Evolutionary conservation across 1,140 invertebrate species (phyloP).

Genomic region (Cepaea nemoralis): DNA sequence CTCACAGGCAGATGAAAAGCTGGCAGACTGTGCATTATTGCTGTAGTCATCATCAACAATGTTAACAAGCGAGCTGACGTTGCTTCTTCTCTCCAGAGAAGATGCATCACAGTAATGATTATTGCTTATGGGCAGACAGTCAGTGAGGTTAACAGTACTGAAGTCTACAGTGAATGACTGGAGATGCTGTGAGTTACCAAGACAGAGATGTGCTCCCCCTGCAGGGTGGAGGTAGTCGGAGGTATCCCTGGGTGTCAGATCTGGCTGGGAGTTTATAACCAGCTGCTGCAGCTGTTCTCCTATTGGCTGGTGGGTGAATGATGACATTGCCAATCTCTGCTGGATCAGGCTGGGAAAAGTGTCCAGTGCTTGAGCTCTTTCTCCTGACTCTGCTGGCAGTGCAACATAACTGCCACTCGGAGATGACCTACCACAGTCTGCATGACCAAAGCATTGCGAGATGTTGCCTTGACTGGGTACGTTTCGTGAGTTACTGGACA

Average conservation of each 20-base stretch:
- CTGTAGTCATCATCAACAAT: background rate
- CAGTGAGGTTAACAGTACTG: background rate
- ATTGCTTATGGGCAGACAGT: background rate
- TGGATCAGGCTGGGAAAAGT: constrained; percentile 31
- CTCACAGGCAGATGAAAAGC: background rate
- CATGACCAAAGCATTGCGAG: background rate
- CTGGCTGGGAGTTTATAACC: background rate
- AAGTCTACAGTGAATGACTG: background rate
- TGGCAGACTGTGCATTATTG: background rate
- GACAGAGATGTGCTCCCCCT: background rate
- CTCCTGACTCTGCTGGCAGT: background rate
- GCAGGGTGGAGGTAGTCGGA: background rate
- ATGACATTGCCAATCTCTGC: constrained; percentile 40
- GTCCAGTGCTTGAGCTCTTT: background rate
- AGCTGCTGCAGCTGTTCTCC: constrained; percentile 35
- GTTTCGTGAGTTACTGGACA: background rate
- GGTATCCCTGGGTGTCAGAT: background rate
- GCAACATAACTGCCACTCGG: background rate
- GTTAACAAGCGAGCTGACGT: background rate
- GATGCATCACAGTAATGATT: background rate
- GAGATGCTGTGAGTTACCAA: background rate
- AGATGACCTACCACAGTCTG: background rate
- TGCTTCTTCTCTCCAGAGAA: background rate
- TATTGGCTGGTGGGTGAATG: constrained; percentile 31
- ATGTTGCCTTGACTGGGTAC: background rate